Conservation (phyloP, 2,888 invertebrate species). For the Unio pictorum region DNA sequence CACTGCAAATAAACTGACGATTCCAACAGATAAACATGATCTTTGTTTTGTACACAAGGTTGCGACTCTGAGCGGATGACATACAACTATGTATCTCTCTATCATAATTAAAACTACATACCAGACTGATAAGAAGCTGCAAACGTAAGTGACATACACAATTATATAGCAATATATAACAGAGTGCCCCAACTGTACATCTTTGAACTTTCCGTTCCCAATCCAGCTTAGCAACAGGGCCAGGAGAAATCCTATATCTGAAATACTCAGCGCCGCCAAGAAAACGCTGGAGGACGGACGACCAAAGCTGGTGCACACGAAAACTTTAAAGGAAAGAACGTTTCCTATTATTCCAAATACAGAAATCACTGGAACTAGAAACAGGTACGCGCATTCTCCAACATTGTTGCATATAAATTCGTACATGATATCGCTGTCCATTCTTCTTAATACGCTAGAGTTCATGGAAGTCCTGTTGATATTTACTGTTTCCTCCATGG, state of each 20-base stretch:
- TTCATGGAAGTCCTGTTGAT: too few relatives aligned
- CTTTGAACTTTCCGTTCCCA: conserved; percentile 25
- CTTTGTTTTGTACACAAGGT: conserved; percentile 48
- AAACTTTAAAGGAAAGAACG: conserved; percentile 81
- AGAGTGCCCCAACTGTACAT: conserved; percentile 6
- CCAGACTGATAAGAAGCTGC: conserved; percentile 87
- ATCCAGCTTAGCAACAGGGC: conserved; percentile 74
- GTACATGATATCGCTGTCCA: not conserved
- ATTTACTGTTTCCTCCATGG: too few relatives aligned
- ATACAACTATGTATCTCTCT: conserved; percentile 87
- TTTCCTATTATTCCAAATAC: conserved; percentile 83
- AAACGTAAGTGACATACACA: conserved; percentile 74
- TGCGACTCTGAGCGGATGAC: conserved; percentile 79
- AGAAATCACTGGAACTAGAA: conserved; percentile 77
- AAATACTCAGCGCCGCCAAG: conserved; percentile 82
- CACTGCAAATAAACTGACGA: conserved; percentile 38
- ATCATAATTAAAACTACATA: conserved; percentile 89
- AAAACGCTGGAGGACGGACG: conserved; percentile 85
- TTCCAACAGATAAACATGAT: conserved; percentile 32
- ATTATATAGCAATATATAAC: conserved; percentile 30
- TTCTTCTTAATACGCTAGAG: too few relatives aligned
- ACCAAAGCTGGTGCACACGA: conserved; percentile 81
- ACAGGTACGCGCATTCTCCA: conserved; percentile 20
- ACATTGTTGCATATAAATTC: conserved; percentile 75
- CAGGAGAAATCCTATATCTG: conserved; percentile 83